Base-by-base conservation (phyloP, 1,140 invertebrate genomes). In the Pissodes strobi region DNA sequence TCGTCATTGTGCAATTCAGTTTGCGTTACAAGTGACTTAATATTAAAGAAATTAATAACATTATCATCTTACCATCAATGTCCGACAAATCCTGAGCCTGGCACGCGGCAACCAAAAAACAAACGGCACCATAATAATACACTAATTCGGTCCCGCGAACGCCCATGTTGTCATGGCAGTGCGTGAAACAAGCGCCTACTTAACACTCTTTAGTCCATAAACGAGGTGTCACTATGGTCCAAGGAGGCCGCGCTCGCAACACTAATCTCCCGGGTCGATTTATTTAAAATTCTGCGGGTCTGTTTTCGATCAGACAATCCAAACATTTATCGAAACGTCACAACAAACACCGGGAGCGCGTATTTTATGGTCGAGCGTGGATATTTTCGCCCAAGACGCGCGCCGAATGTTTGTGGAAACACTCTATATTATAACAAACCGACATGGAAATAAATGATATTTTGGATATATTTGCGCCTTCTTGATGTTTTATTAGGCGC, bases 301-400 rank as follows among this genome's bases (percentile, higher is more conserved):
- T 71, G 69, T 67, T 53, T 71, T 71, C 64, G 37, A 69, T 71
- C 67, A 71, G 41, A 67, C 60, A 69, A 71, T 71, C 69, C 69
- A 71, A 71, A 71, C 67, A 71, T 71, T 71, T 71, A 69, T 65
- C 56, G 51, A 67, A 71, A 69, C 69, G 69, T 71, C 69, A 71
- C 69, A 59, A 59, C 57, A 59, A 49, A 59, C 43, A 59, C 57
- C 43, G 12, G 25, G 57, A 38, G 57, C 43, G 9, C n/a, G 43
- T n/a, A 27, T 46, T 37, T 48, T 59, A 48, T 48, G 37, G 30
- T 17, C 43, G 43, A 37, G 19, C 34, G 17, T 10, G 27, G 43
- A 59, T 59, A 59, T 59, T 59, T 59, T 59, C 27, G 43, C 30
- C 39, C 21, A 55, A 21, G 39, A 21, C 55, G 55, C 41, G 22